Base-by-base conservation (phyloP, 2,113 vertebrate species). In the Emberiza fucata region DNA sequence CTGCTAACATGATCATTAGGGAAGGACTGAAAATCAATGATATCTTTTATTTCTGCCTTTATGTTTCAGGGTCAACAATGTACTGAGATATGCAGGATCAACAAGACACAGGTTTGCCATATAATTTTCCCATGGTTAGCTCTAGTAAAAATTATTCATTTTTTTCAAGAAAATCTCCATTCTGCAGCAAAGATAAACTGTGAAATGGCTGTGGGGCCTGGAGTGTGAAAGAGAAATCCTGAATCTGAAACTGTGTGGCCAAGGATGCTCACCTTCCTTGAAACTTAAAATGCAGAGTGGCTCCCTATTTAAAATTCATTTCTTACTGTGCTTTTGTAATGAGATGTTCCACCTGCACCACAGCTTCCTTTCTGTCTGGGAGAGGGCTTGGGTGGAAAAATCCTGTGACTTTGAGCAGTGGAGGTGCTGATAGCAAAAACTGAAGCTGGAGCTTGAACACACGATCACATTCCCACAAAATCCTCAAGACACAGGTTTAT, bases 11-110 rank as follows among this genome's bases (percentile, higher is more conserved):
- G 40, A 48, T 96, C 86, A 84, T 92, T 92, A 84, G 40, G 60
- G 51, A 88, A 94, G 66, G 73, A 76, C 57, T 92, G 91, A 81
- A 95, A 95, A 94, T 94, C 85, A 90, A 68, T 96, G 79, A 15
- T 63, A 40, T 27, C 59, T 86, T 77, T 31, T 44, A 64, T 88
- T 82, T 90, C 79, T 64, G 39, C 48, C 48, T 94, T 80, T 77
- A 21, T n/a, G 21, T 75, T 90, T 94, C 69, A 71, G 57, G 27
- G 44, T 79, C 65, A 89, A 40, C n/a, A 81, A 53, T 23, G 29
- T 59, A 48, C 31, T 70, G 63, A 81, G 59, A 88, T 22, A 35
- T 5, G 10, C 25, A 21, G 44, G 33, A 94, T 63, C 75, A 66
- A 63, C 47, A 61, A 65, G 69, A 75, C 6, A 73, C 12, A 35